Conservation (phyloP, 2,888 invertebrate species). For the Alloplasta piceator region DNA sequence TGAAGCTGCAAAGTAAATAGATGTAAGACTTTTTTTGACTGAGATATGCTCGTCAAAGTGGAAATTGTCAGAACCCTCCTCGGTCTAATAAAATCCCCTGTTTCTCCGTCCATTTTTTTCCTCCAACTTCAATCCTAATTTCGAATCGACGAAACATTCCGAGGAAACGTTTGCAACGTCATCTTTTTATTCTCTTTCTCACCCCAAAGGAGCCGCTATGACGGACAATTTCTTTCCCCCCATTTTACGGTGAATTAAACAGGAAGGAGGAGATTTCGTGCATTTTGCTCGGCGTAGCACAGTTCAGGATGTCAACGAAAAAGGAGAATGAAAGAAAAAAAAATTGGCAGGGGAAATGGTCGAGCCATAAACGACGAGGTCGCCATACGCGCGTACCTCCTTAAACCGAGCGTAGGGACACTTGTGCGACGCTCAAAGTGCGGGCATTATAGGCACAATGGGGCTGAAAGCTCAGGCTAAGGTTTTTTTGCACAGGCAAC, state of each 20-base stretch:
- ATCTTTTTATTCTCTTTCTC: no score
- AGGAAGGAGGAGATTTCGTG: constrained; percentile 58
- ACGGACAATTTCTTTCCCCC: not conserved
- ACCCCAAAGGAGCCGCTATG: no score
- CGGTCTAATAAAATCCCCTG: no score
- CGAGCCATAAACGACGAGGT: constrained; percentile 52
- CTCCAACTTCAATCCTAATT: no score
- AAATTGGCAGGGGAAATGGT: constrained; percentile 28
- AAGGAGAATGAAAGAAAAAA: constrained; percentile 2
- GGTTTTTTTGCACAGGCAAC: constrained; percentile 32
- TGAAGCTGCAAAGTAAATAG: no score
- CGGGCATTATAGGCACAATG: constrained; percentile 73
- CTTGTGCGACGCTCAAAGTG: constrained; percentile 73
- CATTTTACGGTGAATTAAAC: constrained; percentile 74
- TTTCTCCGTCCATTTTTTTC: no score
- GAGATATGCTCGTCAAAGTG: no score
- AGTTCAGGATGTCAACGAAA: not conserved
- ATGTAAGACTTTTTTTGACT: no score
- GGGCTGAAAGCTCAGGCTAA: constrained; percentile 66
- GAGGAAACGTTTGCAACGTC: no score
- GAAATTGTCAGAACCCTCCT: no score
- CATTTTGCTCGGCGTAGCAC: not conserved
- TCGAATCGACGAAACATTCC: no score
- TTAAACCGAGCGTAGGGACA: constrained; percentile 70
- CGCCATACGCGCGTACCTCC: constrained; percentile 61